phyloP scores from a whole-genome alignment of 2,797 vertebrate genomes.

The Dipus sagitta region DNA sequence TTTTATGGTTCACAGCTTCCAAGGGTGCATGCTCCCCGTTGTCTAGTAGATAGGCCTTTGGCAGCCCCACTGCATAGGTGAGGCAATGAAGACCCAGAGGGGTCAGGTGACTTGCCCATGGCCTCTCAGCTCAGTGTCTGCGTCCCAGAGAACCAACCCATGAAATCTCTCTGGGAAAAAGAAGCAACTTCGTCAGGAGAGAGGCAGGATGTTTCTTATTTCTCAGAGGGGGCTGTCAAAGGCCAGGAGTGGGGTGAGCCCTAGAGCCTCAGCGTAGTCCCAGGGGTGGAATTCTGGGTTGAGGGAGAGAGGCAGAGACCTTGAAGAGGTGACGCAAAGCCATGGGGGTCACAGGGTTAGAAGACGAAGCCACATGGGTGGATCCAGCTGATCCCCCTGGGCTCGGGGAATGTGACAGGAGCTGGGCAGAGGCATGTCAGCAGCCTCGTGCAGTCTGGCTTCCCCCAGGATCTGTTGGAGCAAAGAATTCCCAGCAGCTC shows the following conservation, averaged over 20 bases:
- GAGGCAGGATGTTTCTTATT: background rate
- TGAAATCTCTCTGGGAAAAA: background rate
- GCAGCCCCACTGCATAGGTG: background rate
- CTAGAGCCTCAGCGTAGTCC: slow-evolving; percentile 3
- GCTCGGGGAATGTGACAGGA: slow-evolving; percentile 81
- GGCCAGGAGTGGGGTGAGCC: background rate
- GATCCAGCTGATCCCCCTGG: slow-evolving; percentile 74
- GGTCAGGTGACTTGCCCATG: slow-evolving; percentile 37
- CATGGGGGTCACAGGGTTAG: slow-evolving; percentile 42
- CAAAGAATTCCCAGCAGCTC: slow-evolving; percentile 80
- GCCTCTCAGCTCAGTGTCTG: background rate
- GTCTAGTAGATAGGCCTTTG: background rate
- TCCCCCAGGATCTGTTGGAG: slow-evolving; percentile 81
- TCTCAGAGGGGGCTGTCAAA: background rate
- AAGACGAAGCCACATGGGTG: background rate
- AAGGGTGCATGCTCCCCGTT: background rate
- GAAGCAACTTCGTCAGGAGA: background rate
- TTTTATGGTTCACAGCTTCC: background rate
- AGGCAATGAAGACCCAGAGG: slow-evolving; percentile 54
- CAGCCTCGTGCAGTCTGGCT: slow-evolving; percentile 67
- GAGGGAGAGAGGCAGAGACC: background rate
- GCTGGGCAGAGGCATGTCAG: slow-evolving; percentile 76
- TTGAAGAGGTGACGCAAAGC: background rate
- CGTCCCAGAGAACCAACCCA: background rate
- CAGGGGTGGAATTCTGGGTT: slow-evolving; percentile 19